These are phyloP conservation scores for Charaxes varanes DNA, from an alignment of 1,140 invertebrate genomes.

Conservation along the genomic window DNA sequence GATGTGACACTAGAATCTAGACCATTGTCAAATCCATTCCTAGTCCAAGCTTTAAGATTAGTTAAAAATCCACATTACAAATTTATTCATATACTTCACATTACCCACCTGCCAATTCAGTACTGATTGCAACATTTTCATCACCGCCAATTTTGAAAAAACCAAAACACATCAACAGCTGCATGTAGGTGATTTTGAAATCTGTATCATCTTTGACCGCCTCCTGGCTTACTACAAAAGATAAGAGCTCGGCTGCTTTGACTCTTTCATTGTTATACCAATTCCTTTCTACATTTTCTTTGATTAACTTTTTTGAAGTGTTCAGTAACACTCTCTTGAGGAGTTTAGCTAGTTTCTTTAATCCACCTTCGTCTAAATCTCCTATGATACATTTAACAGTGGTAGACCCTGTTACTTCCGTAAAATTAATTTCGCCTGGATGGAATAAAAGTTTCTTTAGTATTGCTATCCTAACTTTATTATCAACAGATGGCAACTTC, in stretches of 20 bases:
- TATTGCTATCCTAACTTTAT: constrained; percentile 72
- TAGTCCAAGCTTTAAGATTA: no score
- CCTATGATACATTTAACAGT: constrained; percentile 77
- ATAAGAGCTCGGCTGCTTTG: constrained; percentile 79
- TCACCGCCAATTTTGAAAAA: constrained; percentile 75
- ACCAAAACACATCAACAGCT: constrained; percentile 78
- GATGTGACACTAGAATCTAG: no score
- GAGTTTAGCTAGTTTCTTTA: constrained; percentile 77
- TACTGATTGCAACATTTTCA: constrained; percentile 67
- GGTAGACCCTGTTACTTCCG: constrained; percentile 80
- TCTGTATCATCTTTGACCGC: constrained; percentile 75
- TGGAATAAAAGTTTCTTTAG: constrained; percentile 78
- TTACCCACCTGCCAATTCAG: constrained; percentile 75
- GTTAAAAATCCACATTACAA: not conserved
- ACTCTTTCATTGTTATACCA: constrained; percentile 81
- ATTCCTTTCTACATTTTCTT: constrained; percentile 61
- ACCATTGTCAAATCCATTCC: no score
- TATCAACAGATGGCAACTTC: constrained; percentile 64
- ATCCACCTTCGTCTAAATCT: constrained; percentile 75
- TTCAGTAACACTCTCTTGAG: constrained; percentile 76
- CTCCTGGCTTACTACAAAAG: constrained; percentile 78
- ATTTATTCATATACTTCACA: not conserved
- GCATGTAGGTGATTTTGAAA: constrained; percentile 80
- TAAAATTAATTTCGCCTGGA: constrained; percentile 81
- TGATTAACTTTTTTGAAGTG: constrained; percentile 69